phyloP scores from a whole-genome alignment of 2,113 vertebrate species.

The Drymodes brunneopygia region DNA sequence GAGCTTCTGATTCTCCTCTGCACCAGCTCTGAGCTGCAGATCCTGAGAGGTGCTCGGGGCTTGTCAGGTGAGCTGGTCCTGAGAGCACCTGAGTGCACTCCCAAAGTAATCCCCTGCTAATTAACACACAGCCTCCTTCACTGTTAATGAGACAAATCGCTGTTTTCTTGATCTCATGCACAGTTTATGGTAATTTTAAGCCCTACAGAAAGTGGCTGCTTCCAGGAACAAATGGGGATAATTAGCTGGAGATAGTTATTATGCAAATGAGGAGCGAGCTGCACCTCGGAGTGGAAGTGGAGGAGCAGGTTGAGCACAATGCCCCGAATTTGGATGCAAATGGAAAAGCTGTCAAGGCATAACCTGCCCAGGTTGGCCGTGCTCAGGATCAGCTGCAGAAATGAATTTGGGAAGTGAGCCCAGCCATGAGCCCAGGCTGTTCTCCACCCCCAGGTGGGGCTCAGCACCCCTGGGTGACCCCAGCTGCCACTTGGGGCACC shows the following conservation, averaged over 20 bases:
- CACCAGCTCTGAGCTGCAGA: not conserved
- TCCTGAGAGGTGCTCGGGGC: fast-evolving
- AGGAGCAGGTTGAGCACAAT: not conserved
- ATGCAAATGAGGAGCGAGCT: constrained; percentile 10
- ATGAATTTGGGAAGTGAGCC: not conserved
- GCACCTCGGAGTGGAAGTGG: not conserved
- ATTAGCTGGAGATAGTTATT: constrained; percentile 50
- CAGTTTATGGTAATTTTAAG: constrained; percentile 30
- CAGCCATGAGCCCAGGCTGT: not conserved
- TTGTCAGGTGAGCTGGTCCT: not conserved
- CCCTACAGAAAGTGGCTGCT: constrained; percentile 25
- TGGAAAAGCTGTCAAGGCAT: not conserved
- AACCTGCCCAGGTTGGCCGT: not conserved
- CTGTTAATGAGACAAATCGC: not conserved
- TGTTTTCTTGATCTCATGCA: not conserved
- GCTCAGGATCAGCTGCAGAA: not conserved
- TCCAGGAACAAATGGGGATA: constrained; percentile 31
- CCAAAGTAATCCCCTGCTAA: not conserved
- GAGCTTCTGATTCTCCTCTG: not conserved
- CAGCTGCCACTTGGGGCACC: not conserved
- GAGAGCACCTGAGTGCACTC: not conserved
- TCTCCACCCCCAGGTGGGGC: fast-evolving
- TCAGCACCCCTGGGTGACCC: fast-evolving
- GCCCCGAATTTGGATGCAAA: not conserved
- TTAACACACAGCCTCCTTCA: not conserved